Evolutionary conservation across 2,113 vertebrate species (phyloP).

Genomic region (Parus major): DNA sequence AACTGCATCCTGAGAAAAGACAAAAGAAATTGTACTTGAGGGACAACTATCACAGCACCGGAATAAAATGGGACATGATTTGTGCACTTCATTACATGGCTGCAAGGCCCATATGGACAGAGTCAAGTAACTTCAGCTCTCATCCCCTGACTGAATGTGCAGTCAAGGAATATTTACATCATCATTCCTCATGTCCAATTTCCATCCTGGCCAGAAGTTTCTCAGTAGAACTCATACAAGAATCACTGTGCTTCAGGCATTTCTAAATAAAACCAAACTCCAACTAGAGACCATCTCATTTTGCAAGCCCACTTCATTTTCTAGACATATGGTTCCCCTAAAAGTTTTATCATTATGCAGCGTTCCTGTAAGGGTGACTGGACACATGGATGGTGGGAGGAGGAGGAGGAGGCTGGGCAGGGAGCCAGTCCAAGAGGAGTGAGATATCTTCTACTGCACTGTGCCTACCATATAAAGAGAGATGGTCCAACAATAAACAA

Average conservation of each 20-base stretch:
- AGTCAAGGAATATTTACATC: not conserved
- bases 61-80: not conserved
- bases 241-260: not conserved
- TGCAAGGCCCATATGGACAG: not conserved
- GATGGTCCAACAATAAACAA: not conserved
- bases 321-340: constrained; percentile 40
- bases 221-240: not conserved
- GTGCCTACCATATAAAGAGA: not conserved
- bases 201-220: not conserved
- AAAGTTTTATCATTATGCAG: constrained; percentile 35
- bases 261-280: constrained; percentile 8
- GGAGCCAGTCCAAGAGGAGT: not conserved
- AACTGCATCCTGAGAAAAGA: not conserved
- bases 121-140: not conserved
- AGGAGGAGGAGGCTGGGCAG: constrained; percentile 43
- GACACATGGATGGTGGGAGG: constrained; percentile 65
- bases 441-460: not conserved
- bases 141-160: not conserved
- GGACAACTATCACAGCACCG: not conserved
- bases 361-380: not conserved
- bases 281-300: not conserved
- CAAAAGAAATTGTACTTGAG: not conserved
- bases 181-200: not conserved
- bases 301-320: constrained; percentile 38
- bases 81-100: not conserved